Evolutionary conservation across 2,888 invertebrate genomes (phyloP).

Genomic region (Abscondita cerata): DNA sequence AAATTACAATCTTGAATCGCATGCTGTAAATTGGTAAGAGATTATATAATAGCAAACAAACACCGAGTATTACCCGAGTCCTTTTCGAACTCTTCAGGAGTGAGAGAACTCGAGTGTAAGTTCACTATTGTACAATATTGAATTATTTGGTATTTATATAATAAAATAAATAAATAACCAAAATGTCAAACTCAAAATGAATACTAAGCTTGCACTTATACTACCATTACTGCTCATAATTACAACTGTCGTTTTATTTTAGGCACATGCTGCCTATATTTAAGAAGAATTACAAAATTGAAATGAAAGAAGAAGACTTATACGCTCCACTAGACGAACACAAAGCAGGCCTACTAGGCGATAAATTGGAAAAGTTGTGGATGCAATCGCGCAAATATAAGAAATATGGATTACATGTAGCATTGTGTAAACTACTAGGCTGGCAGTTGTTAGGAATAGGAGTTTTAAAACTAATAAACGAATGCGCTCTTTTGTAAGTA

Average conservation of each 20-base stretch:
- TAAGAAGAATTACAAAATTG: constrained; percentile 17
- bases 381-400: constrained; percentile 51
- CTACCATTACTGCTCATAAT: too few relatives aligned
- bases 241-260: too few relatives aligned
- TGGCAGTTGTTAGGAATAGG: constrained; percentile 47
- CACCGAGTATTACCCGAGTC: too few relatives aligned
- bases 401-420: constrained; percentile 51
- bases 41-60: too few relatives aligned
- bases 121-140: too few relatives aligned
- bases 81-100: too few relatives aligned
- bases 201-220: neutral
- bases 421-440: constrained; percentile 50
- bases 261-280: constrained; percentile 29
- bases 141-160: neutral
- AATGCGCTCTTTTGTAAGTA: constrained; percentile 46
- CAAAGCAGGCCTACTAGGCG: constrained; percentile 70
- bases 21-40: too few relatives aligned
- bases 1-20: too few relatives aligned
- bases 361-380: constrained; percentile 66
- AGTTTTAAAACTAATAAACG: constrained; percentile 48
- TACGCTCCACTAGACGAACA: constrained; percentile 72
- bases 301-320: constrained; percentile 70
- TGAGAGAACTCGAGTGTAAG: too few relatives aligned
- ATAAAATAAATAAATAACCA: neutral
- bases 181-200: neutral